Evolutionary conservation across 2,113 vertebrate genomes (phyloP), one percentile per base, ranked within the genome.

Genomic region (Gasterosteus aculeatus): DNA sequence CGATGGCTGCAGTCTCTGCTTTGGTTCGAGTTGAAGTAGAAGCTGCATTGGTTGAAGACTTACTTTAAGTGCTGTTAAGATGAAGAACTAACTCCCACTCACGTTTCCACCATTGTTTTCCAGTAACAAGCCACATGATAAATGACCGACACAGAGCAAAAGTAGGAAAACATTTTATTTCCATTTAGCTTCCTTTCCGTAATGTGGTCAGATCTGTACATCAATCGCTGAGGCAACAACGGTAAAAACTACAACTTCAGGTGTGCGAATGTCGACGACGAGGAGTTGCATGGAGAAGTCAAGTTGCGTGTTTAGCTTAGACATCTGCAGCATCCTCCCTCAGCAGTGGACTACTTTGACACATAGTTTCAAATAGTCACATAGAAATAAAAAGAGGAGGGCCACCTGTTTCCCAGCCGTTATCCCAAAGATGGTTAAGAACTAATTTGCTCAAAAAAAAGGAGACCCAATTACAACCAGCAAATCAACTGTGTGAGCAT

Each of bases 1-100:
- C 16, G 3, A 19, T 51, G 47, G 7, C 1, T n/a, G 47, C 47
- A 51, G 47, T 19, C 19, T 51, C 18, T n/a, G n/a, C 51, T 54
- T 54, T 54, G 3, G 10, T 22, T 22, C n/a, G 9, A 54, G 51
- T n/a, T 54, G 22, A n/a, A 54, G 51, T 9, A 53, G n/a, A 4
- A 54, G 51, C n/a, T 54, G 26, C 51, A 54, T n/a, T 53, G 51
- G 51, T 53, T 53, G 51, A 53, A 53, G 51, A 53, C 51, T 22
- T 53, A 22, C 47, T 53, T 53, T 53, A 4, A 53, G n/a, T 18
- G n/a, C 19, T 11, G 51, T 4, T 4, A 22, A 10, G 51, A 53
- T 49, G 18, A 49, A 18, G 46, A 49, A 19, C 46, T 19, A 49
- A 49, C 46, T 49, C 16, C 18, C 46, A 18, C 46, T 18, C 15